Evolutionary conservation across 2,113 vertebrate species (phyloP).

Genomic region (Apteryx mantelli): DNA sequence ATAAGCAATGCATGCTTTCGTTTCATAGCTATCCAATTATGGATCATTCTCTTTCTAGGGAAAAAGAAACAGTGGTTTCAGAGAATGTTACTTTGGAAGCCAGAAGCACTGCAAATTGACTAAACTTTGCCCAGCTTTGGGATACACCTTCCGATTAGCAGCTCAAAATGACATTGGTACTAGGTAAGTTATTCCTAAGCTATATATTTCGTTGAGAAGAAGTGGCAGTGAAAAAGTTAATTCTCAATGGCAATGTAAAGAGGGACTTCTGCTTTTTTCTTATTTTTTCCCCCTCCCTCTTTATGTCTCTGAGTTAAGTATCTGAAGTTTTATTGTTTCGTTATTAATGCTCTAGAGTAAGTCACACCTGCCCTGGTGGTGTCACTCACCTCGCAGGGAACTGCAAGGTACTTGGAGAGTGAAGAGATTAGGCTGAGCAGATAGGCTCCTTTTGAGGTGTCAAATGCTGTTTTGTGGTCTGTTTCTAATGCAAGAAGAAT

Average conservation of each 20-base stretch:
- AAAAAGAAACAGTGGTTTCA: slow-evolving; percentile 94
- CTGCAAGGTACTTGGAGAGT: background rate
- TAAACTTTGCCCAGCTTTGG: slow-evolving; percentile 91
- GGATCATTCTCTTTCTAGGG: slow-evolving; percentile 79
- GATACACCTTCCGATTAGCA: slow-evolving; percentile 95
- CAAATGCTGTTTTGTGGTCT: background rate
- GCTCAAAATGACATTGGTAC: slow-evolving; percentile 94
- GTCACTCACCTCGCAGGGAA: background rate
- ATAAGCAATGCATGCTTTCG: background rate
- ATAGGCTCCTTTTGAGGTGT: slow-evolving; percentile 6
- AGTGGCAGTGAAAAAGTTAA: background rate
- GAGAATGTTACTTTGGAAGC: slow-evolving; percentile 94
- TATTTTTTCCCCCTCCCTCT: background rate
- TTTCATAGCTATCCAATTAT: background rate
- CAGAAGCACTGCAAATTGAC: slow-evolving; percentile 95
- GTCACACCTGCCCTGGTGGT: background rate
- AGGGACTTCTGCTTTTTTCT: background rate
- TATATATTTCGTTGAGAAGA: accelerated
- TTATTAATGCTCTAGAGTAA: background rate
- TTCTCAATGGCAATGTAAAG: background rate
- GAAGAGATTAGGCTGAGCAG: slow-evolving; percentile 3
- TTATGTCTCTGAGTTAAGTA: background rate
- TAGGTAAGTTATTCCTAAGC: slow-evolving; percentile 78
- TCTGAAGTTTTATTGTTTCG: background rate
- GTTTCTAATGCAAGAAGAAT: background rate